phyloP scores from a whole-genome alignment of 2,888 invertebrate genomes.

The Tholera decimalis region DNA sequence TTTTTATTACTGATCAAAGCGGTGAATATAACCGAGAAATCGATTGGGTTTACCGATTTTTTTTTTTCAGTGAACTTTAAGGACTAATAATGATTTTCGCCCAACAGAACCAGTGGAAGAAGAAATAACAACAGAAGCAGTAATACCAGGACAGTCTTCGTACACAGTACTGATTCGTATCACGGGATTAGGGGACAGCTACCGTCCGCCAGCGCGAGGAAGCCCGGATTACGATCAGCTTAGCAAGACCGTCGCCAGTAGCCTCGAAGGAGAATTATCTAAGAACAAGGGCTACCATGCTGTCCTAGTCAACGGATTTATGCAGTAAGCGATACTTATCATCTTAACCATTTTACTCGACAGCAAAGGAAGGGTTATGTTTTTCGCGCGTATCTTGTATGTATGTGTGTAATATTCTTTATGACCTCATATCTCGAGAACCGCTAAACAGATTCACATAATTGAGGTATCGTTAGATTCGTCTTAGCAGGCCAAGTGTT shows the following conservation, averaged over 20 bases:
- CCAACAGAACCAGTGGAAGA: slow-evolving; percentile 90
- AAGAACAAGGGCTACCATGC: slow-evolving; percentile 93
- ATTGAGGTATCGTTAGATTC: too few species aligned
- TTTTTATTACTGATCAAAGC: too few species aligned
- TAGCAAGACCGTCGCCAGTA: slow-evolving; percentile 88
- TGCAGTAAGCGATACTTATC: slow-evolving; percentile 91
- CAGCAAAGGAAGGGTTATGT: too few species aligned
- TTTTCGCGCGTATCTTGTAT: too few species aligned
- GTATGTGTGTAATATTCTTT: too few species aligned
- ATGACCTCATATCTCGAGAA: too few species aligned
- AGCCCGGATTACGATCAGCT: slow-evolving; percentile 94
- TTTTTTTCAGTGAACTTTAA: too few species aligned
- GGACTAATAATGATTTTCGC: not conserved
- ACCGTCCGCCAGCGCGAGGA: slow-evolving; percentile 94
- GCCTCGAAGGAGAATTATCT: slow-evolving; percentile 67
- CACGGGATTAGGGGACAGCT: slow-evolving; percentile 95
- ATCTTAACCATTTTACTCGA: too few species aligned
- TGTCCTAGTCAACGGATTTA: slow-evolving; percentile 93
- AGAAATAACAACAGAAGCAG: slow-evolving; percentile 90
- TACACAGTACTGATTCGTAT: slow-evolving; percentile 95
- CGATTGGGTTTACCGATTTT: too few species aligned
- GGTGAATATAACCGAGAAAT: too few species aligned
- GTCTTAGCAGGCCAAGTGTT: too few species aligned
- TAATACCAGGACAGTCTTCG: slow-evolving; percentile 92
- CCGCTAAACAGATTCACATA: too few species aligned